A percentile compares a stretch with the other conserved stretches of the same genome.
These are phyloP conservation scores for Bufo bufo DNA, from an alignment of 2,113 vertebrate species.

Conservation along the genomic window DNA sequence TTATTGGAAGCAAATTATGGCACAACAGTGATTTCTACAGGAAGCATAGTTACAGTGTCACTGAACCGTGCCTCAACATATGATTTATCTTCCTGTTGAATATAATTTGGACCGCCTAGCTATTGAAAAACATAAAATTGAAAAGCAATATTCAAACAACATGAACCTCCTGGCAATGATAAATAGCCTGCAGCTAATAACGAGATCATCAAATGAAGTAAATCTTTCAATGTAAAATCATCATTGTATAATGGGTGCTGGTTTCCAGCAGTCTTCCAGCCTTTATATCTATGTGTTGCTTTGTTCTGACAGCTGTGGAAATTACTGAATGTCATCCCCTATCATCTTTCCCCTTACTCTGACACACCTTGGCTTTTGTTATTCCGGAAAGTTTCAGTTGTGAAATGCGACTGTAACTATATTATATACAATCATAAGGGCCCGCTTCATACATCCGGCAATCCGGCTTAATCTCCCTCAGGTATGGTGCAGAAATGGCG, in stretches of 20 bases:
- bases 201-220: conserved; percentile 55
- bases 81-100: conserved; percentile 56
- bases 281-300: conserved; percentile 39
- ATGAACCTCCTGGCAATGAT: conserved; percentile 44
- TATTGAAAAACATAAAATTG: conserved; percentile 58
- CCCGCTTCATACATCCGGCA: too few relatives aligned
- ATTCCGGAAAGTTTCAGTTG: not conserved
- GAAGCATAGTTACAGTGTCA: conserved; percentile 54
- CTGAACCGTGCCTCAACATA: conserved; percentile 36
- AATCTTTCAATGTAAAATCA: conserved; percentile 58
- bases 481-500: too few relatives aligned
- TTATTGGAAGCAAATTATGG: conserved; percentile 57
- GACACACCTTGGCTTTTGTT: conserved; percentile 2
- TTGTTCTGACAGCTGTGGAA: conserved; percentile 45
- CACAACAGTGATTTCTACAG: conserved; percentile 54
- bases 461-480: too few relatives aligned
- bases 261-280: conserved; percentile 18
- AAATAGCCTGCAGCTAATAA: conserved; percentile 55
- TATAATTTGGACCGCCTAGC: conserved; percentile 57
- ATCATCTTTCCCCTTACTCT: conserved; percentile 2
- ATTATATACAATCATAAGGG: not conserved
- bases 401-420: not conserved
- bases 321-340: conserved; percentile 23
- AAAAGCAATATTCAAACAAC: conserved; percentile 57
- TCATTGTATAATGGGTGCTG: conserved; percentile 55